A percentile compares a stretch with the other conserved stretches of the same genome.
Evolutionary conservation across 2,888 invertebrate species (phyloP).

Genomic region (Dorcus parallelipipedus): DNA sequence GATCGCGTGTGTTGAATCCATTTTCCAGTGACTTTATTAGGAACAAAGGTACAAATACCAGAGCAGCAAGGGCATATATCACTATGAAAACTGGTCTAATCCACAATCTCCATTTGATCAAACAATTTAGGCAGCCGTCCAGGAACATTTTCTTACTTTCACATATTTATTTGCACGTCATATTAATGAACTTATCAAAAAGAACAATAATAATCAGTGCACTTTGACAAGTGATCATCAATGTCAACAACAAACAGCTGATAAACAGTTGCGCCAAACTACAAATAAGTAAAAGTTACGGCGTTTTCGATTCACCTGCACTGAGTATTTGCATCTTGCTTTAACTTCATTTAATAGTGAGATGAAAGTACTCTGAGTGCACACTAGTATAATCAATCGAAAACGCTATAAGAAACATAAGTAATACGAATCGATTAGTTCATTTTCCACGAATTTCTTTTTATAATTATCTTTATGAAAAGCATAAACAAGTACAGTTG

Average conservation of each 20-base stretch:
- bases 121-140: slow-evolving; percentile 39
- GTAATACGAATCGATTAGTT: too few relatives aligned
- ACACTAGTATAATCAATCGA: too few relatives aligned
- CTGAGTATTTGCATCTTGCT: too few relatives aligned
- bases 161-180: slow-evolving; percentile 4
- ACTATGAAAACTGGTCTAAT: slow-evolving; percentile 81
- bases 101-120: slow-evolving; percentile 78
- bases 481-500: too few relatives aligned
- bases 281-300: background rate
- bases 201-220: background rate
- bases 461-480: too few relatives aligned
- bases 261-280: slow-evolving; percentile 2
- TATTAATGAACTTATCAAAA: too few relatives aligned
- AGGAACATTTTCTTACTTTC: slow-evolving; percentile 34
- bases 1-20: slow-evolving; percentile 74
- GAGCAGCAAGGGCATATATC: slow-evolving; percentile 74
- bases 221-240: slow-evolving; percentile 1
- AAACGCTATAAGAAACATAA: too few relatives aligned
- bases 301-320: too few relatives aligned
- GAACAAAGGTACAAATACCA: slow-evolving; percentile 81
- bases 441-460: too few relatives aligned
- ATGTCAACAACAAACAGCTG: slow-evolving; percentile 13
- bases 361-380: too few relatives aligned
- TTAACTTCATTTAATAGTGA: too few relatives aligned
- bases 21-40: slow-evolving; percentile 76